A percentile compares a stretch with the other conserved stretches of the same genome.
Conservation (phyloP, 2,113 vertebrate species). For the Pantherophis guttatus region DNA sequence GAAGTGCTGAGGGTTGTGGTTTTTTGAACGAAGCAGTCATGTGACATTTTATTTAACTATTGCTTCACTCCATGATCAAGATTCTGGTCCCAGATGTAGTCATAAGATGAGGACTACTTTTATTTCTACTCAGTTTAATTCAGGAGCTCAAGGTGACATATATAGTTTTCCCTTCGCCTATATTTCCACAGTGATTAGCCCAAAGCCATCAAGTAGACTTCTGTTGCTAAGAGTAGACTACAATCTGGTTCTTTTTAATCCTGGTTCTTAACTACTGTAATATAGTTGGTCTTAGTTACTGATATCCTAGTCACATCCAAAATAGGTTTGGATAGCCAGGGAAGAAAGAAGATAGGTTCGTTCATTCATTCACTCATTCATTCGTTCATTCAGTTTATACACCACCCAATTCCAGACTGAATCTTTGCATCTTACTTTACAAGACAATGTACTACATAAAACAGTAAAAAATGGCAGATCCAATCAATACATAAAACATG, state of each 20-base stretch:
- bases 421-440: background rate
- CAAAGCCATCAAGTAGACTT: background rate
- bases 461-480: background rate
- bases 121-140: background rate
- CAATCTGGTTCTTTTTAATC: background rate
- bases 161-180: background rate
- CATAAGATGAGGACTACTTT: background rate
- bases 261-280: background rate
- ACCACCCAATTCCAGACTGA: background rate
- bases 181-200: background rate
- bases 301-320: background rate
- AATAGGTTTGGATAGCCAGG: background rate
- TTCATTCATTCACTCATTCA: background rate
- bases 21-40: background rate
- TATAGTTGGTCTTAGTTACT: background rate
- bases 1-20: background rate
- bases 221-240: background rate
- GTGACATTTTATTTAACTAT: background rate
- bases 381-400: background rate
- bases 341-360: background rate
- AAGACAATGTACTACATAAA: background rate
- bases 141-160: background rate
- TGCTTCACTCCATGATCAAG: background rate
- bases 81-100: background rate
- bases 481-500: background rate